These are phyloP conservation scores for Riptortus pedestris DNA, from an alignment of 1,140 invertebrate genomes.

Conservation along the genomic window DNA sequence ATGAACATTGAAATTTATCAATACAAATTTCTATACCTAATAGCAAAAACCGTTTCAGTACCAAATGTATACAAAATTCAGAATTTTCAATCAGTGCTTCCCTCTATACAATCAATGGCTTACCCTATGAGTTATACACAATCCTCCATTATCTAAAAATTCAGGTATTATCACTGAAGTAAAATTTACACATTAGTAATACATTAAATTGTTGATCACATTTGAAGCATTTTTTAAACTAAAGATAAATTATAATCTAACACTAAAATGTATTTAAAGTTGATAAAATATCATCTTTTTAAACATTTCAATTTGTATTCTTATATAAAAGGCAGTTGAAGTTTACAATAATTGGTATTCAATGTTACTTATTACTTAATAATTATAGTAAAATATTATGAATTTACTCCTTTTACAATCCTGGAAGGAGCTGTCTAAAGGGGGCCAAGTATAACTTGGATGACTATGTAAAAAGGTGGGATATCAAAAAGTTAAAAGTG, in stretches of 20 bases:
- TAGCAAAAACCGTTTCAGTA: not conserved
- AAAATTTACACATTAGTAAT: constrained; percentile 20
- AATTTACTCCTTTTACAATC: not conserved
- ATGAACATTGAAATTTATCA: constrained; percentile 6
- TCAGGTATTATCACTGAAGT: constrained; percentile 19
- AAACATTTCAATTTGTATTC: no score
- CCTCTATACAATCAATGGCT: not conserved
- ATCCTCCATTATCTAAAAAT: not conserved
- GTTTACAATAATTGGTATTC: constrained; percentile 7
- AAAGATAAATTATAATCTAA: constrained; percentile 18
- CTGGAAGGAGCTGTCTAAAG: not conserved
- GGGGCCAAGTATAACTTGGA: not conserved
- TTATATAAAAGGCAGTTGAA: constrained; percentile 12
- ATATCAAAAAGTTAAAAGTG: not conserved
- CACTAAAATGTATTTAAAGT: constrained; percentile 13
- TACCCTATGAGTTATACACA: not conserved
- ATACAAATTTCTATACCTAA: constrained; percentile 10
- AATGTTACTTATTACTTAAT: no score
- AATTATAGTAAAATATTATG: constrained; percentile 5
- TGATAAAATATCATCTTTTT: constrained; percentile 14
- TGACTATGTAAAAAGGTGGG: not conserved
- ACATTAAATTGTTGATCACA: constrained; percentile 14
- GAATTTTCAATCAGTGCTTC: not conserved
- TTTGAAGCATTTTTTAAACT: constrained; percentile 16
- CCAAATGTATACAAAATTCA: constrained; percentile 1